A percentile compares a stretch with the other conserved stretches of the same genome.
These are phyloP conservation scores for Planiliza haematocheilus DNA, from an alignment of 2,113 vertebrate species.

Conservation along the genomic window DNA sequence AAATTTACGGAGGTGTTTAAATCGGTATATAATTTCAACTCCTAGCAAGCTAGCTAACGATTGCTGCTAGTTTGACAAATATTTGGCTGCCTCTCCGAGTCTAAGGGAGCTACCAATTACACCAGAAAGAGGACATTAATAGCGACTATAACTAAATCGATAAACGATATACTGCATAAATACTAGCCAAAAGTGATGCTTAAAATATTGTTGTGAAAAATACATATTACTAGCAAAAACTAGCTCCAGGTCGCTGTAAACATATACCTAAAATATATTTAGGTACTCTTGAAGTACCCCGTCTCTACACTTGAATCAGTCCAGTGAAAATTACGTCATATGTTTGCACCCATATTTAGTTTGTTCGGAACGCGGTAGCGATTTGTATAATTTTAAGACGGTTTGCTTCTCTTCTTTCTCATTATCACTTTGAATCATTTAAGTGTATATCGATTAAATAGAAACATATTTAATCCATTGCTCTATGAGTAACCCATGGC, in stretches of 20 bases:
- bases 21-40: conserved; percentile 25
- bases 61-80: conserved; percentile 72
- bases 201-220: fast-evolving
- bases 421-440: fast-evolving
- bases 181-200: not conserved
- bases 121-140: not conserved
- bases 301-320: conserved; percentile 30
- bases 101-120: conserved; percentile 62
- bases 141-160: not conserved
- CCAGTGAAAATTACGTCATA: conserved; percentile 74
- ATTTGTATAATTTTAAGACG: not conserved
- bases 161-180: not conserved
- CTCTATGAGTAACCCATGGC: not conserved
- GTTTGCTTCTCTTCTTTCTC: fast-evolving
- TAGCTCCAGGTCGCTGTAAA: fast-evolving
- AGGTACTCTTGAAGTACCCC: not conserved
- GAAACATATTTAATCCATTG: not conserved
- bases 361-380: not conserved
- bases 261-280: not conserved
- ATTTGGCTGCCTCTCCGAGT: conserved; percentile 65
- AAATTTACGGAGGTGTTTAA: not conserved
- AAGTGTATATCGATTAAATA: not conserved
- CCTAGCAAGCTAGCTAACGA: conserved; percentile 57
- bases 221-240: fast-evolving
- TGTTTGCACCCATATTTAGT: conserved; percentile 61